These are phyloP conservation scores for Nilaparvata lugens DNA, from an alignment of 1,140 invertebrate species.

Conservation along the genomic window DNA sequence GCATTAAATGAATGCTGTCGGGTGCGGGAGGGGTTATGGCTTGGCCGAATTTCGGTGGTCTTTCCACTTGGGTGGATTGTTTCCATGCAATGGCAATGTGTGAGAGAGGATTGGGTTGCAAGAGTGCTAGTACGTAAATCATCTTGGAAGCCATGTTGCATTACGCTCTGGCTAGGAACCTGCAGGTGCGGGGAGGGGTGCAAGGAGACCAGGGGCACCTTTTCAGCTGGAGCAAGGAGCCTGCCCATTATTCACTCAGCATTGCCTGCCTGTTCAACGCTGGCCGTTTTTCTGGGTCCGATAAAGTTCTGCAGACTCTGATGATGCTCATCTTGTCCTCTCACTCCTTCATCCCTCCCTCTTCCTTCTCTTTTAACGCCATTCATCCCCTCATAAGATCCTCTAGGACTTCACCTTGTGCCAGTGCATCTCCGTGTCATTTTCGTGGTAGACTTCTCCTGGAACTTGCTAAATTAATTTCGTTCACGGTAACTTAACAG, in stretches of 20 bases:
- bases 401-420: no score
- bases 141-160: conserved; percentile 5
- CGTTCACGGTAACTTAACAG: no score
- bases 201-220: no score
- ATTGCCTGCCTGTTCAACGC: background rate
- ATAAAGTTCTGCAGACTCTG: background rate
- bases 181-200: no score
- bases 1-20: background rate
- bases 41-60: no score
- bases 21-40: background rate
- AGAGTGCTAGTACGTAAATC: conserved; percentile 1
- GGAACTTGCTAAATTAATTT: no score
- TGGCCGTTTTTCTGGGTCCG: background rate
- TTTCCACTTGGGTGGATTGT: no score
- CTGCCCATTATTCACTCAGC: background rate
- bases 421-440: no score
- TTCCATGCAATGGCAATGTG: background rate
- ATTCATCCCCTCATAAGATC: no score
- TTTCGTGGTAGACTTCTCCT: no score
- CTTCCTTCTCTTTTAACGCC: no score
- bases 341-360: no score
- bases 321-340: background rate
- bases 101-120: background rate
- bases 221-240: background rate
- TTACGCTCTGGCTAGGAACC: background rate